Evolutionary conservation across 2,113 vertebrate species (phyloP).

Genomic region (Sarotherodon lohbergeri): DNA sequence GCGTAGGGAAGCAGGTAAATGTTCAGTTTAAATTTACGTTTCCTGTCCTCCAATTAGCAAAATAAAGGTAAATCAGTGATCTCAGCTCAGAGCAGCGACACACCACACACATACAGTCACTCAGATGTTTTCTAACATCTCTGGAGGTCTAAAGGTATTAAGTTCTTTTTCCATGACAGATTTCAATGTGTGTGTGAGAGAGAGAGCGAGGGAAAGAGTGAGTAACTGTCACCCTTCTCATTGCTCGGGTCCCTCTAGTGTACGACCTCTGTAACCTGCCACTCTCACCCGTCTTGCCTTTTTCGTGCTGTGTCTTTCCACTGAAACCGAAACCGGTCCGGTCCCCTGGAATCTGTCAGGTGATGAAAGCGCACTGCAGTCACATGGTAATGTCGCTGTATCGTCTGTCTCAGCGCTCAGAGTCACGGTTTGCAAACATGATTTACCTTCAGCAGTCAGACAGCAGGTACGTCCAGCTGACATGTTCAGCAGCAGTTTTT

Average conservation of each 20-base stretch:
- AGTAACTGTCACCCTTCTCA: constrained; percentile 3
- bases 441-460: neutral
- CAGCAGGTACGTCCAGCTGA: neutral
- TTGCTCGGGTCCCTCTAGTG: constrained; percentile 15
- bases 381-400: neutral
- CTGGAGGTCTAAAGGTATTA: constrained; percentile 33
- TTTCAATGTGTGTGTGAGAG: neutral
- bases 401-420: neutral
- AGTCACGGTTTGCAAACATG: neutral
- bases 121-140: constrained; percentile 28
- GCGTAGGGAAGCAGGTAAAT: neutral
- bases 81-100: neutral
- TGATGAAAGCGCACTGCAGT: neutral
- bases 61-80: neutral
- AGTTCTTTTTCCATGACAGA: constrained; percentile 50
- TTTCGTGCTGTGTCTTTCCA: neutral
- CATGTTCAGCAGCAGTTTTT: neutral
- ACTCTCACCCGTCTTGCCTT: neutral
- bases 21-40: neutral
- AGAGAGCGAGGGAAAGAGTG: neutral
- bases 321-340: constrained; percentile 36
- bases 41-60: neutral
- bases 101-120: constrained; percentile 8
- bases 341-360: constrained; percentile 24
- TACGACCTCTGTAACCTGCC: constrained; percentile 43